Evolutionary conservation across 1,140 invertebrate genomes (phyloP).

Genomic region (Zophobas atratus): DNA sequence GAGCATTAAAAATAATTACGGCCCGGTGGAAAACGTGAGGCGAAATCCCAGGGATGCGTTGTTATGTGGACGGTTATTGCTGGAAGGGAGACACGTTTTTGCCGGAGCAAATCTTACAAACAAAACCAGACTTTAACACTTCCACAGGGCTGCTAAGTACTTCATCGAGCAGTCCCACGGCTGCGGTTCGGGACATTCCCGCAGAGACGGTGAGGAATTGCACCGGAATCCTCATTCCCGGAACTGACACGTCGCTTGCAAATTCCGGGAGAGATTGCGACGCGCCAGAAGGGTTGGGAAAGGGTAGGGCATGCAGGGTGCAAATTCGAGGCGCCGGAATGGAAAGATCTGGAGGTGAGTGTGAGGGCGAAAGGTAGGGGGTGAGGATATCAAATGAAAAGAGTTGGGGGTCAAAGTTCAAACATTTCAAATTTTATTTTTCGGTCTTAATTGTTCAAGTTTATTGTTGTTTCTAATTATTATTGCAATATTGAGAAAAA

Average conservation of each 20-base stretch:
- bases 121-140: constrained; percentile 46
- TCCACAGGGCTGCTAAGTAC: constrained; percentile 45
- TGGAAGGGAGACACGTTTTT: constrained; percentile 29
- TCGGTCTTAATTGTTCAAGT: too few species aligned
- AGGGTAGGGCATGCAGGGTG: too few species aligned
- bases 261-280: not conserved
- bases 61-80: constrained; percentile 21
- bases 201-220: constrained; percentile 27
- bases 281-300: too few species aligned
- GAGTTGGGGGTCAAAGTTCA: too few species aligned
- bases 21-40: constrained; percentile 28
- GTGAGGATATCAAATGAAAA: too few species aligned
- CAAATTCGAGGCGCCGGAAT: too few species aligned
- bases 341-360: too few species aligned
- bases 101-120: constrained; percentile 41
- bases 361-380: too few species aligned
- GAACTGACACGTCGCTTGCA: constrained; percentile 31
- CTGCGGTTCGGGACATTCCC: constrained; percentile 44
- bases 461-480: too few species aligned
- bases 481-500: too few species aligned
- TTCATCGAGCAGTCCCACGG: constrained; percentile 36
- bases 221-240: constrained; percentile 9
- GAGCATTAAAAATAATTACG: constrained; percentile 39
- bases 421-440: too few species aligned
- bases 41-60: constrained; percentile 26